Evolutionary conservation across 2,797 vertebrate species (phyloP), one percentile per base, ranked within the genome.

Genomic region (Australoheros facetus): DNA sequence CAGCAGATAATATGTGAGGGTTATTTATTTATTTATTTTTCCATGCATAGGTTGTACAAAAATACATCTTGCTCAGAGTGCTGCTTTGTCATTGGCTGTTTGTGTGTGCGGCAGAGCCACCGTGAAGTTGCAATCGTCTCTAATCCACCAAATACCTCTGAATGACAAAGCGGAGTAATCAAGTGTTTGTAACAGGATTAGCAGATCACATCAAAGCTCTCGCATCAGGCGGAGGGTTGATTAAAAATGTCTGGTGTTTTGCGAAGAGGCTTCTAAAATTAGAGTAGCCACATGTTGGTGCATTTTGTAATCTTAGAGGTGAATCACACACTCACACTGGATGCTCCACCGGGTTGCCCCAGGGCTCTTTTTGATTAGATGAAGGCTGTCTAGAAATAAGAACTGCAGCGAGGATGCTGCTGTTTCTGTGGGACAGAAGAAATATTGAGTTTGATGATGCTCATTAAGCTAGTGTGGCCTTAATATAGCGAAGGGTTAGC

Each of bases 171-270:
- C 30, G 0, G 54, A 58, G 51, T 56, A 70, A 83, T 91, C 75
- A 54, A 73, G 86, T 77, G 81, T 88, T 79, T 83, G 71, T 81
- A 77, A 56, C 59, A 21, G 79, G 69, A 86, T 82, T 74, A 83
- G 57, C 45, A 37, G 83, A 86, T 85, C 76, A 72, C 80, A 71
- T 73, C 16, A 2, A 71, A 58, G 48, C 58, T 59, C 71, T 71
- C 17, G 80, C 5, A 8, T 71, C 30, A 1, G 32, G 14, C 69
- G 30, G 7, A 3, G 48, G 30, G 56, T 70, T 62, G 75, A 80
- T 78, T 30, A 57, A 21, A 79, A 71, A 56, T 30, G 58, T 73
- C 51, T 53, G 55, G 17, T 55, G 64, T 70, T 78, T 54, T 69
- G 28, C 80, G 42, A 73, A 62, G 62, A 64, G 70, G 54, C 28